Evolutionary conservation across 2,797 vertebrate genomes (phyloP).

Genomic region (Momotus momota): DNA sequence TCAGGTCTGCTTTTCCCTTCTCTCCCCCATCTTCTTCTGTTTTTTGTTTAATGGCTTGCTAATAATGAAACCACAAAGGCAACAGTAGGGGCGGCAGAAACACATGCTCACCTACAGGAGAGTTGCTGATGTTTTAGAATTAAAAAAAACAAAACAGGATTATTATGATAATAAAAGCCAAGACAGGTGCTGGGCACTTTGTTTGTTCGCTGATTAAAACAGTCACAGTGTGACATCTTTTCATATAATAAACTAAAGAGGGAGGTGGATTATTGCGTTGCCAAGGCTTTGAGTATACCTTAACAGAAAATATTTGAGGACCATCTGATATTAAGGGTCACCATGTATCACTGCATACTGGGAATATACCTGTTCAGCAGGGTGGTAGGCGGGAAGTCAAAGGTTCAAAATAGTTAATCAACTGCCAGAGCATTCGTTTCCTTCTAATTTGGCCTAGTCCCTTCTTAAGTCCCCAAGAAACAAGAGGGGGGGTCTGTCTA

Average conservation of each 20-base stretch:
- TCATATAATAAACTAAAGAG: constrained; percentile 17
- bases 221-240: constrained; percentile 46
- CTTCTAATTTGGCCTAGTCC: background rate
- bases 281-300: background rate
- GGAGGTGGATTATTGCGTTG: background rate
- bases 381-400: background rate
- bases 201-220: constrained; percentile 52
- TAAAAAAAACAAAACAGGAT: constrained; percentile 34
- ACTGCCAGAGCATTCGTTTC: background rate
- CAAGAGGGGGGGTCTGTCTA: background rate
- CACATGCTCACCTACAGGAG: constrained; percentile 54
- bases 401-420: background rate
- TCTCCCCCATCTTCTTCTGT: constrained; percentile 16
- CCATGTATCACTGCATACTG: background rate
- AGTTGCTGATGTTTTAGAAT: constrained; percentile 43
- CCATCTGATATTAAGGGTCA: constrained; percentile 2
- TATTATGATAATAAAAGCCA: constrained; percentile 72
- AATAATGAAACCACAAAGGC: constrained; percentile 76
- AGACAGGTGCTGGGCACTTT: constrained; percentile 45
- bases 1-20: background rate
- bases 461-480: background rate
- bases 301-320: constrained; percentile 5
- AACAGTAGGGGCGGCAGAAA: constrained; percentile 71
- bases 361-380: background rate
- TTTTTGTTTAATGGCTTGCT: constrained; percentile 77